Evolutionary conservation across 2,888 invertebrate genomes (phyloP).

Genomic region (Drosophila falleni): DNA sequence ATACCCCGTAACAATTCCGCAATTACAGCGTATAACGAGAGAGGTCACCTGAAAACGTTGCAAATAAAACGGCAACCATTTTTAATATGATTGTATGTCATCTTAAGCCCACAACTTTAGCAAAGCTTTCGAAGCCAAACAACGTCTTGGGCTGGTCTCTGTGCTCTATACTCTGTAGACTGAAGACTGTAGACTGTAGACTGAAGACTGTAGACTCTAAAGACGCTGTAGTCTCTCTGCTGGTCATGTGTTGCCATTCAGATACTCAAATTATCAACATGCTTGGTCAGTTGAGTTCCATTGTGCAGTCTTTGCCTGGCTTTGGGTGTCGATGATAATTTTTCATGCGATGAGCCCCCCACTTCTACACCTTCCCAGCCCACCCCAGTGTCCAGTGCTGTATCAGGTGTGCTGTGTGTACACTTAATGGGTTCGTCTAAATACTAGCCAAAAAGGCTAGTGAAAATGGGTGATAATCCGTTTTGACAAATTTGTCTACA

Average conservation of each 20-base stretch:
- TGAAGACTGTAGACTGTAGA: too few species aligned
- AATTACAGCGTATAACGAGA: constrained; percentile 38
- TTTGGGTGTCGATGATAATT: constrained; percentile 80
- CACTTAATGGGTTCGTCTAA: constrained; percentile 79
- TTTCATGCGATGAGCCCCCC: constrained; percentile 73
- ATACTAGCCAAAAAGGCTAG: constrained; percentile 63
- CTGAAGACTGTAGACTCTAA: constrained; percentile 9
- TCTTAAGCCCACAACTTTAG: constrained; percentile 75
- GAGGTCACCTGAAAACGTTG: constrained; percentile 80
- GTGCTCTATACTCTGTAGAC: constrained; percentile 25
- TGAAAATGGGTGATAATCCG: constrained; percentile 82
- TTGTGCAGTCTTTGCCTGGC: constrained; percentile 56
- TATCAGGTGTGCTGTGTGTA: constrained; percentile 48
- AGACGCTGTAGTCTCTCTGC: constrained; percentile 8
- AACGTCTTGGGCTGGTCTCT: constrained; percentile 23
- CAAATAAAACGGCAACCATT: constrained; percentile 83
- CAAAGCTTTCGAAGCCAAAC: constrained; percentile 25
- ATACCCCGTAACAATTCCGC: neutral
- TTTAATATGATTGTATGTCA: constrained; percentile 84
- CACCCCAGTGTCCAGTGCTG: neutral
- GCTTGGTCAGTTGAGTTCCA: constrained; percentile 50
- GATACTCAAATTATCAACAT: constrained; percentile 80
- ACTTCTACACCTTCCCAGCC: constrained; percentile 7
- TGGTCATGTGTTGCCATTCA: constrained; percentile 71
- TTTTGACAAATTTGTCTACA: constrained; percentile 82